These are phyloP conservation scores for Pica pica DNA, from an alignment of 2,113 vertebrate species.

Conservation along the genomic window DNA sequence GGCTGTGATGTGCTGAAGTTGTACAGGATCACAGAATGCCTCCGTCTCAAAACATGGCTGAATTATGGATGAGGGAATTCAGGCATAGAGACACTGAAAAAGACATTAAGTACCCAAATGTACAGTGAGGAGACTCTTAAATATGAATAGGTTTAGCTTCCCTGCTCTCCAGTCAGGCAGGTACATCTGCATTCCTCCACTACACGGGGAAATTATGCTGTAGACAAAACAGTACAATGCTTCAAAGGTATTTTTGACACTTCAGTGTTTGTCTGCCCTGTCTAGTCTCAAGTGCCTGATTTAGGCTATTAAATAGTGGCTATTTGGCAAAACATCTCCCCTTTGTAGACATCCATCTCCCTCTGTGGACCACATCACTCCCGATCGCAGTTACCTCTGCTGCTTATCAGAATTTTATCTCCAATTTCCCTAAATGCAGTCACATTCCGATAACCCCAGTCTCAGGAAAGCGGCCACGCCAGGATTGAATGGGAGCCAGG, in stretches of 20 bases:
- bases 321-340: background rate
- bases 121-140: background rate
- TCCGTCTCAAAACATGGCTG: background rate
- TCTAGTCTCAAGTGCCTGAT: background rate
- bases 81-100: background rate
- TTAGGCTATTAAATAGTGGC: background rate
- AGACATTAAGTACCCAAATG: background rate
- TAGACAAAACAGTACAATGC: background rate
- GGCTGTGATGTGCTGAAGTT: background rate
- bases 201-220: background rate
- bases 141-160: background rate
- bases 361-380: background rate
- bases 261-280: background rate
- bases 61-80: background rate
- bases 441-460: background rate
- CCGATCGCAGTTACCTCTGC: accelerated
- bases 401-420: background rate
- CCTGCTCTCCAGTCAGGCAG: background rate
- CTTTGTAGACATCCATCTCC: background rate
- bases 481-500: background rate
- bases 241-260: background rate
- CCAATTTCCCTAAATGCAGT: background rate
- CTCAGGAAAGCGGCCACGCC: accelerated
- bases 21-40: accelerated
- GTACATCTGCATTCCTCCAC: background rate